Base-by-base conservation (phyloP, 2,888 invertebrate genomes). In the Torymus auratus region DNA sequence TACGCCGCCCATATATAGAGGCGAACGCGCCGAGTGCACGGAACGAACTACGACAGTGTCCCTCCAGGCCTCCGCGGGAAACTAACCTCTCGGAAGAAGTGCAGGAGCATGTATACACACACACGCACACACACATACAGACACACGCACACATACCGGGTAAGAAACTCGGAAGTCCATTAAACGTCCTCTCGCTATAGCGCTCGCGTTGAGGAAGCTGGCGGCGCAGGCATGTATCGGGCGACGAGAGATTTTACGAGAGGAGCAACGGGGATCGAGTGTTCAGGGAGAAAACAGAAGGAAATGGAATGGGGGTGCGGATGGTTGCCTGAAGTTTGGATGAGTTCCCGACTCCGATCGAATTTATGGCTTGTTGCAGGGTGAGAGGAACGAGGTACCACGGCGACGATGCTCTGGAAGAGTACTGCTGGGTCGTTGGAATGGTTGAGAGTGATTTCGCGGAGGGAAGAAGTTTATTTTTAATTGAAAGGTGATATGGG, bases 91-190 rank as follows among this genome's bases (percentile, higher is more conserved):
- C 11, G 28, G 13, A 14, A 28, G 56, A 12, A 20, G 28, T 50
- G 15, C 20, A n/a, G 15, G 7, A 10, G 10, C 2, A 7, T 53
- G n/a, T 14, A 56, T 17, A 70, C 23, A 41, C 7, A 28, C 4
- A 28, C 4, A 28, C 4, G 4, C 4, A 28, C 4, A 28, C 28
- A 41, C 7, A 41, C 41, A 7, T 41, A 41, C 41, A 41, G 7
- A 10, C 1, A 28, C 7, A 2, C 7, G 3, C 28, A 41, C 41
- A 41, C 7, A 41, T 41, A 53, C 20, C 15, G 23, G 28, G 53
- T 13, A 50, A 73, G 62, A 64, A 55, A 55, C 73, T 56, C 61
- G 11, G 50, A 60, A 71, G 71, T 71, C 60, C 71, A 71, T 71
- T 73, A 73, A 55, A 73, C 56, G 55, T 41, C 14, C 62, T 56